Base-by-base conservation (phyloP, 1,140 invertebrate species). In the Pissodes strobi region DNA sequence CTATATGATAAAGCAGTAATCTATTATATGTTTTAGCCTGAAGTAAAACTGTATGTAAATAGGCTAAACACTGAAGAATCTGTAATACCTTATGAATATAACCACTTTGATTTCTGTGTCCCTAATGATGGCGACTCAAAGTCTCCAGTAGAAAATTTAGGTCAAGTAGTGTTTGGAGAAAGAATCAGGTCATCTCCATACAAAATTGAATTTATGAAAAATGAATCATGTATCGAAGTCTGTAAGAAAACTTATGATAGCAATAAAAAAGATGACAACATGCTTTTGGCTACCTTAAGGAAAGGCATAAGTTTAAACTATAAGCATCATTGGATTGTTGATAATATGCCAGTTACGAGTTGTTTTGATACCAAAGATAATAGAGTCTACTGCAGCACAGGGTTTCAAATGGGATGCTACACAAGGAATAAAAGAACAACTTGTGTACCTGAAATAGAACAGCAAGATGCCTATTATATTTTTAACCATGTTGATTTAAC, bases 111-210 rank as follows among this genome's bases (percentile, higher is more conserved):
- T 78, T 98, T 99, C 74, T 99, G 97, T 81, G 34, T 71, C 30
- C 74, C 82, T 2, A 80, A 81, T 49, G 84, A 87, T 72, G 25
- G n/a, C n/a, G 86, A 91, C 69, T 83, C 83, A 38, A 83, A 89
- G 67, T 90, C 91, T n/a, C 95, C 96, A 4, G 92, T 94, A 3
- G 97, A 99, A 81, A 99, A 99, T 78, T 84, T 99, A 34, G 97
- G 97, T 1, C 97, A 99, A 82, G 95, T 99, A 51, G 91, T 99
- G 0, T 99, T 99, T 83, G 97, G 97, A 38, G 97, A 99, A 81
- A 85, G 97, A 72, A 98, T 99, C 73, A 81, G 93, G 48, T 90
- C 93, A 2, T 97, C 95, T 49, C 90, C 90, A 1, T 98, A 98
- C 70, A 87, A 90, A 76, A 89, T 89, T 18, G 79, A 86, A 53